Evolutionary conservation across 2,113 vertebrate species (phyloP).

Genomic region (Oncorhynchus masou): DNA sequence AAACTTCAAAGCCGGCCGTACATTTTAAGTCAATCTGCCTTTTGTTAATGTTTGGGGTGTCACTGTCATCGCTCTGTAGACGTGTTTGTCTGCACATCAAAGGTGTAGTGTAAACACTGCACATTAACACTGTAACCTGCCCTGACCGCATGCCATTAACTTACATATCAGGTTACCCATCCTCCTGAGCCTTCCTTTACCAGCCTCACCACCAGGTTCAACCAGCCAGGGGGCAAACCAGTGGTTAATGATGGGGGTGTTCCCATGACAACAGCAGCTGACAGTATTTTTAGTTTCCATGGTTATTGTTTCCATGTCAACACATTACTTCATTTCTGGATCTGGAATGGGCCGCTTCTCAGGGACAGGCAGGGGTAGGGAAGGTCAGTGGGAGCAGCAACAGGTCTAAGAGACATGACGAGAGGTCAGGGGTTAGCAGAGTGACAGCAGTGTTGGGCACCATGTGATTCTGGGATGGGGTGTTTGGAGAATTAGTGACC

Average conservation of each 20-base stretch:
- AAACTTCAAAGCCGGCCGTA: conserved; percentile 33
- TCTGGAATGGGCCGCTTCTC: conserved; percentile 2
- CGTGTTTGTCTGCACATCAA: conserved; percentile 53
- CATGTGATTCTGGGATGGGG: conserved; percentile 17
- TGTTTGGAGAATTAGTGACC: conserved; percentile 48
- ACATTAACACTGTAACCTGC: conserved; percentile 59
- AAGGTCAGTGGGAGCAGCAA: background rate
- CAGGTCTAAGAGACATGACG: conserved; percentile 38
- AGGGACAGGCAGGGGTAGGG: background rate
- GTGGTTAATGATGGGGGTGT: conserved; percentile 7
- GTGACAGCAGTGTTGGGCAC: conserved; percentile 48
- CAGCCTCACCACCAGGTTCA: conserved; percentile 48
- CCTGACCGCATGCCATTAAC: conserved; percentile 58
- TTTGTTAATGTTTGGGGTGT: conserved; percentile 16
- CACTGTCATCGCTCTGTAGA: conserved; percentile 30
- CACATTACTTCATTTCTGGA: conserved; percentile 40
- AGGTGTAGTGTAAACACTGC: conserved; percentile 45
- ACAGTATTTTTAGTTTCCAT: conserved; percentile 27
- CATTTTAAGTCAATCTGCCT: conserved; percentile 8
- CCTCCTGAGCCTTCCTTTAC: background rate
- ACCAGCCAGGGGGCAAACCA: conserved; percentile 38
- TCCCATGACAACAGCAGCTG: conserved; percentile 19
- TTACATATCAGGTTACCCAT: conserved; percentile 51
- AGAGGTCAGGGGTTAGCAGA: conserved; percentile 52
- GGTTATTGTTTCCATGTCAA: conserved; percentile 41